These are phyloP conservation scores for Drosophila elegans DNA, from an alignment of 1,140 invertebrate species.

Conservation along the genomic window DNA sequence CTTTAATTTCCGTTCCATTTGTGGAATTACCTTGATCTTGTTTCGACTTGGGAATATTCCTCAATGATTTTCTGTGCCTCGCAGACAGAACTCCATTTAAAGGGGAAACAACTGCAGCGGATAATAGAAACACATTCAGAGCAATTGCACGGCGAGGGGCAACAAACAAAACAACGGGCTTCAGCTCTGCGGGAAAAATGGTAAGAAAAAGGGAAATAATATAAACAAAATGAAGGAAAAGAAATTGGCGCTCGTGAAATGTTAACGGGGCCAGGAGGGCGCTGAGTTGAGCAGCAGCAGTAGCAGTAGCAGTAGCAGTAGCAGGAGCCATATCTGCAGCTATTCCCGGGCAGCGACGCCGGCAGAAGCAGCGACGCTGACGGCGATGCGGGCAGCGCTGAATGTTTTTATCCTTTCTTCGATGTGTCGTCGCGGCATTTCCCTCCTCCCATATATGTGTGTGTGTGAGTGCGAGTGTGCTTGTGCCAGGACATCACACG, in stretches of 20 bases:
- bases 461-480: constrained; percentile 36
- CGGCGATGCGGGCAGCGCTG: constrained; percentile 36
- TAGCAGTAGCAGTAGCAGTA: constrained; percentile 17
- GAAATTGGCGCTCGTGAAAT: constrained; percentile 80
- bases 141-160: constrained; percentile 36
- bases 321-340: constrained; percentile 27
- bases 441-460: constrained; percentile 24
- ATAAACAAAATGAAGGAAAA: constrained; percentile 79
- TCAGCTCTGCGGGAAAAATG: constrained; percentile 28
- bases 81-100: constrained; percentile 16
- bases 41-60: constrained; percentile 10
- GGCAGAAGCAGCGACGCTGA: constrained; percentile 24
- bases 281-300: constrained; percentile 13
- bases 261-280: constrained; percentile 60
- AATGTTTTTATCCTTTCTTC: constrained; percentile 81
- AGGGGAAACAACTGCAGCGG: constrained; percentile 27
- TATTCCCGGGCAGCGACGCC: constrained; percentile 22
- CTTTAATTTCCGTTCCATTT: neutral
- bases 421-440: constrained; percentile 67
- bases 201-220: constrained; percentile 52
- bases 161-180: constrained; percentile 33
- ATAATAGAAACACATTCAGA: constrained; percentile 49
- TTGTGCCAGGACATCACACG: constrained; percentile 76
- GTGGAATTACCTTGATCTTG: neutral
- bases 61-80: constrained; percentile 16